These are phyloP conservation scores for Gallinago solitaria DNA, from an alignment of 2,797 vertebrate species.

Conservation along the genomic window DNA sequence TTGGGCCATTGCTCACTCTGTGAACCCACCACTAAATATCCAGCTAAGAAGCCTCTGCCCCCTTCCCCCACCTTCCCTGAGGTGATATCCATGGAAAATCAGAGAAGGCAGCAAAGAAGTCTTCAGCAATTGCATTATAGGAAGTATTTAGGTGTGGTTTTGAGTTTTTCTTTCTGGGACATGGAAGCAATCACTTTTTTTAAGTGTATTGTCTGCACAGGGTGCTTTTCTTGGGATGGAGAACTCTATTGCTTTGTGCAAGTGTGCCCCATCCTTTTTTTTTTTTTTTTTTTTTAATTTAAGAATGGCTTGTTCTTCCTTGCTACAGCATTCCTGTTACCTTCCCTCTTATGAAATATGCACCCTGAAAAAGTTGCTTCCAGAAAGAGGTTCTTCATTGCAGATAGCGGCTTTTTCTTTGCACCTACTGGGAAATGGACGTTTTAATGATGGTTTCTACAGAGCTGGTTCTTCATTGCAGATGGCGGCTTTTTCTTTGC, in stretches of 20 bases:
- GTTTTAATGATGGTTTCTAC: neutral
- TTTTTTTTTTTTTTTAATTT: neutral
- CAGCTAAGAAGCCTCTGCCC: neutral
- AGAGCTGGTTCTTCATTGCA: neutral
- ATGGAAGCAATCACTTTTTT: neutral
- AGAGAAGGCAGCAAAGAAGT: neutral
- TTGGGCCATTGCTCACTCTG: neutral
- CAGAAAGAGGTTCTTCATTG: neutral
- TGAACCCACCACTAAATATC: neutral
- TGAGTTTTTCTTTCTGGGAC: neutral
- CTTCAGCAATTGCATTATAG: neutral
- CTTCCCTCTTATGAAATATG: neutral
- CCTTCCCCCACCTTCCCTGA: too few relatives aligned
- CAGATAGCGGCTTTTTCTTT: neutral
- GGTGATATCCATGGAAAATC: neutral
- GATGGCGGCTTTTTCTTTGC: neutral
- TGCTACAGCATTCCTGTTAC: neutral
- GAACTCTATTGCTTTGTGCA: neutral
- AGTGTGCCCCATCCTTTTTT: too few relatives aligned
- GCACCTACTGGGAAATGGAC: accelerated
- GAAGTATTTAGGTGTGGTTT: neutral
- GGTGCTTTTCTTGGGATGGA: neutral
- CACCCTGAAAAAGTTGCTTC: neutral
- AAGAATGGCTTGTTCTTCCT: neutral
- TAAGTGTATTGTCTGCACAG: neutral